phyloP scores from a whole-genome alignment of 2,888 invertebrate species.

The Nemoura dubitans region DNA sequence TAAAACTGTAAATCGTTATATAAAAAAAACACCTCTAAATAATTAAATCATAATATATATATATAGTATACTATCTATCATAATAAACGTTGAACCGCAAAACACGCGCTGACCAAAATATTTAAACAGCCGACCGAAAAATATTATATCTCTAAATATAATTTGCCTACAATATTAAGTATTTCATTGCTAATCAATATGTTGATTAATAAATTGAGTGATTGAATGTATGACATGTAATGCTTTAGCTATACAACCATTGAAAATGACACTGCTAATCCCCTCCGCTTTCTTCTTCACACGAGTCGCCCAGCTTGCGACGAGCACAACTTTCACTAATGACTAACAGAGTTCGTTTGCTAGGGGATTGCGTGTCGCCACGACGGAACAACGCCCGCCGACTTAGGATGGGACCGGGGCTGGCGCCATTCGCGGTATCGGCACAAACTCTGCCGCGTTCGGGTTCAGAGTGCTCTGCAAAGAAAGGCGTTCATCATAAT shows the following conservation, averaged over 20 bases:
- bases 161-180: background rate
- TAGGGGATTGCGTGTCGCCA: background rate
- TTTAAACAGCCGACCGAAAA: conserved; percentile 16
- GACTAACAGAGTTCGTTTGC: background rate
- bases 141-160: conserved; percentile 14
- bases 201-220: conserved; percentile 7
- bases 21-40: conserved; percentile 8
- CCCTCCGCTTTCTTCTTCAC: conserved; percentile 15
- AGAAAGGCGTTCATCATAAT: conserved; percentile 40
- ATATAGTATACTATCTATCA: background rate
- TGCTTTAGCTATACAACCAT: conserved; percentile 26
- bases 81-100: background rate
- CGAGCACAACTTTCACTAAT: background rate
- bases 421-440: conserved; percentile 56
- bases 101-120: conserved; percentile 12
- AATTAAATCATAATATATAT: no score
- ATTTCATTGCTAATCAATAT: background rate
- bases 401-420: conserved; percentile 43
- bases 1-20: background rate
- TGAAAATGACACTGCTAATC: conserved; percentile 10
- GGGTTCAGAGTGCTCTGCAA: conserved; percentile 80
- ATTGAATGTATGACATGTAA: conserved; percentile 25
- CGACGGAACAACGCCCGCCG: background rate
- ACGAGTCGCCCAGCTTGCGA: conserved; percentile 1
- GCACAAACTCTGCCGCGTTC: conserved; percentile 86